phyloP scores from a whole-genome alignment of 2,797 vertebrate genomes.

The Notamacropus eugenii region DNA sequence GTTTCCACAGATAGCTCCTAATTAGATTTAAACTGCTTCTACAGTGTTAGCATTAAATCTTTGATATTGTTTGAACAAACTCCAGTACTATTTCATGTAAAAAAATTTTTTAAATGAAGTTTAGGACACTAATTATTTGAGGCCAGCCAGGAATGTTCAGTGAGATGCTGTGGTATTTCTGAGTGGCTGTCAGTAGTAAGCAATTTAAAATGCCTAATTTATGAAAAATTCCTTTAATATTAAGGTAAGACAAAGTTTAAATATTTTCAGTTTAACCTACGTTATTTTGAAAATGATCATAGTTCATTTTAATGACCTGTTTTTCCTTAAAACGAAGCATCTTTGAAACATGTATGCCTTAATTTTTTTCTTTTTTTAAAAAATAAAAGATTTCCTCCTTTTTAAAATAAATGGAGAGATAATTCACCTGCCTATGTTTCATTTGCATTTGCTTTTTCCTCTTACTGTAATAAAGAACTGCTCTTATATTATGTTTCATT shows the following conservation, averaged over 20 bases:
- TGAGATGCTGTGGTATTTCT: conserved; percentile 25
- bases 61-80: conserved; percentile 57
- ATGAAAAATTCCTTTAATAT: conserved; percentile 64
- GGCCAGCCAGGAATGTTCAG: conserved; percentile 63
- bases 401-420: too few species aligned
- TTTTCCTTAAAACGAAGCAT: neutral
- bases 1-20: conserved; percentile 67
- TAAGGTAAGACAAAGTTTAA: conserved; percentile 60
- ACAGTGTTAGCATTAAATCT: conserved; percentile 44
- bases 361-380: neutral
- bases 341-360: neutral
- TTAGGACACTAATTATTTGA: conserved; percentile 60
- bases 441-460: neutral
- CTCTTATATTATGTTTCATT: neutral
- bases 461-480: neutral
- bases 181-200: conserved; percentile 47
- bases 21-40: conserved; percentile 63
- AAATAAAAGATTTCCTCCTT: neutral
- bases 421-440: neutral
- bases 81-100: neutral
- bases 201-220: conserved; percentile 73
- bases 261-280: conserved; percentile 38
- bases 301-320: conserved; percentile 59
- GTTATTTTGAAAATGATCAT: conserved; percentile 55
- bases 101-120: conserved; percentile 35